These are phyloP conservation scores for Numenius arquata DNA, from an alignment of 2,113 vertebrate species.

Conservation along the genomic window DNA sequence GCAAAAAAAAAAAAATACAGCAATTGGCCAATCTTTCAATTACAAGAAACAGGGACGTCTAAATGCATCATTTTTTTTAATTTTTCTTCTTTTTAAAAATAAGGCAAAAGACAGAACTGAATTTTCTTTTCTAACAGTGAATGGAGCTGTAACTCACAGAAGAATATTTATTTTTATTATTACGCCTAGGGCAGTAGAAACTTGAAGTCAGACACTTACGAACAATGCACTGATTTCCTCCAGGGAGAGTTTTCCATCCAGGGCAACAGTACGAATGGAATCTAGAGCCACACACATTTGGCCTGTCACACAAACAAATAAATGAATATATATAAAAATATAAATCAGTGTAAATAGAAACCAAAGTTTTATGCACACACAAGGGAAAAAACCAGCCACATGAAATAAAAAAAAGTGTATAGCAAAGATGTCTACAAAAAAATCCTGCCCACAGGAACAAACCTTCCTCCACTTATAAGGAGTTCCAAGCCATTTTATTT, in stretches of 20 bases:
- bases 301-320: conserved; percentile 64
- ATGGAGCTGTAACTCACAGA: not conserved
- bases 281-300: conserved; percentile 82
- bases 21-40: not conserved
- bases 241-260: conserved; percentile 79
- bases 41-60: not conserved
- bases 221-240: conserved; percentile 81
- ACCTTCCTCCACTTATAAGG: not conserved
- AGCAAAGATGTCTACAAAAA: not conserved
- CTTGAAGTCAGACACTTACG: conserved; percentile 72
- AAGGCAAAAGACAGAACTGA: not conserved
- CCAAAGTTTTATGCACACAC: not conserved
- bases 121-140: not conserved
- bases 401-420: not conserved
- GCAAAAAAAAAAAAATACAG: not conserved
- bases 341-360: not conserved
- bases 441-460: not conserved
- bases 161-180: not conserved
- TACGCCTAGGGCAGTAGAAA: not conserved
- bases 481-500: not conserved
- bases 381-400: not conserved
- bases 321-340: not conserved
- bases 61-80: not conserved
- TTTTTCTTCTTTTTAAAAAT: not conserved
- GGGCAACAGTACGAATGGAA: conserved; percentile 81